Percentiles rank a stretch among this genome's conserved stretches.
Evolutionary conservation across 2,113 vertebrate genomes (phyloP).

Genomic region (Trinectes maculatus): DNA sequence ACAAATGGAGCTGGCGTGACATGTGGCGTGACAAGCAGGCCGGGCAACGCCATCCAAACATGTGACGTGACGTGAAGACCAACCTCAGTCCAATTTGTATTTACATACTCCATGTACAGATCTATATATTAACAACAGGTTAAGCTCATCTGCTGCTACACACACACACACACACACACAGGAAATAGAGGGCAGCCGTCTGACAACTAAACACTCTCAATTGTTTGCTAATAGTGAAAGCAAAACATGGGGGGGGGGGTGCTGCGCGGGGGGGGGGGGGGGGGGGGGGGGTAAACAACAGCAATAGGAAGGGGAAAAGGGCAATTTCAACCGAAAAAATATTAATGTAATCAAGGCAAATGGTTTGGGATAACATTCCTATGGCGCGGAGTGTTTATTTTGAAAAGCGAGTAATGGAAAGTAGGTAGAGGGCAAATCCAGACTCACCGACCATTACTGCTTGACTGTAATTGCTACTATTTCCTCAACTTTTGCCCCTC

Average conservation of each 20-base stretch:
- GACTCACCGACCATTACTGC: slow-evolving; percentile 4
- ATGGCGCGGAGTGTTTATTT: slow-evolving; percentile 72
- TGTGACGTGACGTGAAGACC: no score
- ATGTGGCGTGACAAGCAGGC: not conserved
- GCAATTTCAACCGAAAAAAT: slow-evolving; percentile 81
- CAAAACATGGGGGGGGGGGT: slow-evolving; percentile 46
- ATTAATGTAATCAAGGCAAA: slow-evolving; percentile 83
- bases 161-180: slow-evolving; percentile 34
- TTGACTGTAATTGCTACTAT: not conserved
- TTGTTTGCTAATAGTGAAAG: slow-evolving; percentile 77
- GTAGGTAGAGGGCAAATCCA: slow-evolving; percentile 34
- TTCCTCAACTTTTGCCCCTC: not conserved
- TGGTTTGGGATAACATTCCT: slow-evolving; percentile 82
- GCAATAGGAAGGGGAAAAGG: slow-evolving; percentile 82
- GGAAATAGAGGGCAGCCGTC: slow-evolving; percentile 73
- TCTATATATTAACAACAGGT: not conserved
- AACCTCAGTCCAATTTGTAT: no score
- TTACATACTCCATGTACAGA: not conserved
- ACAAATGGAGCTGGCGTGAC: not conserved
- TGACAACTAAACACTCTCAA: slow-evolving; percentile 80
- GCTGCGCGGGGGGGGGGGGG: slow-evolving; percentile 19
- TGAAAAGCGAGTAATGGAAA: slow-evolving; percentile 53
- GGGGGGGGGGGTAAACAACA: slow-evolving; percentile 73
- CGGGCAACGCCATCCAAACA: no score
- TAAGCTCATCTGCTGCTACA: not conserved